Conservation (phyloP, 1,140 invertebrate genomes). For the Papilio dardanus region DNA sequence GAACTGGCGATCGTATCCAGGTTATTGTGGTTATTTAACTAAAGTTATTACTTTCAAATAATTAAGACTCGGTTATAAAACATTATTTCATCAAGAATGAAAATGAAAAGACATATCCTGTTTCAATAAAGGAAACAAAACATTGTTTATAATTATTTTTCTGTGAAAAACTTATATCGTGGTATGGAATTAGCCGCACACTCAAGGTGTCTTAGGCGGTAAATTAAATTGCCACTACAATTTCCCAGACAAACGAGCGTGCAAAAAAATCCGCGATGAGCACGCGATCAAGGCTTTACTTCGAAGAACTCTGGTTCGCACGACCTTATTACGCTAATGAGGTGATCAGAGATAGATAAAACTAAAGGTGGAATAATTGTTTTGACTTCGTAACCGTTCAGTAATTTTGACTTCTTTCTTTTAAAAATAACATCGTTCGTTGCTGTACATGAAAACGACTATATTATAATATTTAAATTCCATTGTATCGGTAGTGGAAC, state of each 20-base stretch:
- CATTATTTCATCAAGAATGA: neutral
- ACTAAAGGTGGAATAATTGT: neutral
- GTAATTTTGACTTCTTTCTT: neutral
- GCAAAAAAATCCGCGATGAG: neutral
- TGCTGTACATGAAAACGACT: too few species aligned
- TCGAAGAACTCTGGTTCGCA: neutral
- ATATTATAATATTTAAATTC: too few species aligned
- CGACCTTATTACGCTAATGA: constrained; percentile 13
- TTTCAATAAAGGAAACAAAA: neutral
- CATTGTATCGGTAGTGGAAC: too few species aligned
- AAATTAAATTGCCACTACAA: constrained; percentile 11
- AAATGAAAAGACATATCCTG: neutral
- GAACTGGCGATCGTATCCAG: too few species aligned
- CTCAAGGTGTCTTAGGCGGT: neutral
- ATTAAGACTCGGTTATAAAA: too few species aligned
- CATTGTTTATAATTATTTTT: neutral
- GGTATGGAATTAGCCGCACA: neutral
- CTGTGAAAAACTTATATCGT: neutral
- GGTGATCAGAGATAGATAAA: constrained; percentile 15
- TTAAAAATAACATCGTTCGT: too few species aligned
- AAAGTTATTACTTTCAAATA: too few species aligned
- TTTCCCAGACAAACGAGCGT: constrained; percentile 28
- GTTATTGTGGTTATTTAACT: too few species aligned
- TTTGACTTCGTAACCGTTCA: neutral
- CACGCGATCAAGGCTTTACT: constrained; percentile 26